Base-by-base conservation (phyloP, 1,140 invertebrate genomes). In the Leptopilina clavipes region DNA sequence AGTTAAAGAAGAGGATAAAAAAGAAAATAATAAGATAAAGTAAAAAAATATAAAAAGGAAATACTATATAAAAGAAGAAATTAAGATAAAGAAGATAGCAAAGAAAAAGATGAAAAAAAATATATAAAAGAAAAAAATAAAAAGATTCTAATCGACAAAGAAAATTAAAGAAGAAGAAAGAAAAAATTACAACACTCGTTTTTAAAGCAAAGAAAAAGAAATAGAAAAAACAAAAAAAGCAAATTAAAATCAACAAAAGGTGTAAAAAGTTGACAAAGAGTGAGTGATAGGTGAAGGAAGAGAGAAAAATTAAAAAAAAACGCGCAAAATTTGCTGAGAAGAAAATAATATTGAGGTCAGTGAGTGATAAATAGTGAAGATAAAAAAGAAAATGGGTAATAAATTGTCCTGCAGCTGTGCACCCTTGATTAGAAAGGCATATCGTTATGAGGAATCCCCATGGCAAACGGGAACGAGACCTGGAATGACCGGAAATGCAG, bases 361-460 rank as follows among this genome's bases (percentile, higher is more conserved):
- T n/a, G n/a, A 52, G 14, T n/a, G n/a, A 81, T 78, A 79, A 90
- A 88, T 17, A 52, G 45, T 48, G 45, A 11, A 52, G 17, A 22
- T 14, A 73, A 80, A 59, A 73, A 81, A 78, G 78, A 90, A 88
- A 86, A 98, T 98, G 97, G 97, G 97, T 90, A 98, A 98, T 92
- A 98, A 98, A 92, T 92, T 98, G 86, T 96, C 96, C 89, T 97
- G 96, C 92, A 97, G 96, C 83, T 98, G 97, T 92, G 97, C 96
- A 83, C 97, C 97, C 77, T 92, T 98, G 84, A 95, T 97, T 87
- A 94, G 96, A 91, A 98, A 97, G 92, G 95, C 95, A 83, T 98
- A 98, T 92, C 94, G 96, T 87, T 97, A 97, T 89, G 97, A 98
- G 89, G 96, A 98, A 90, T 95, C 96, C 84, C 96, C 97, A 87